Evolutionary conservation across 2,797 vertebrate genomes (phyloP).

Genomic region (Cottoperca gobio): DNA sequence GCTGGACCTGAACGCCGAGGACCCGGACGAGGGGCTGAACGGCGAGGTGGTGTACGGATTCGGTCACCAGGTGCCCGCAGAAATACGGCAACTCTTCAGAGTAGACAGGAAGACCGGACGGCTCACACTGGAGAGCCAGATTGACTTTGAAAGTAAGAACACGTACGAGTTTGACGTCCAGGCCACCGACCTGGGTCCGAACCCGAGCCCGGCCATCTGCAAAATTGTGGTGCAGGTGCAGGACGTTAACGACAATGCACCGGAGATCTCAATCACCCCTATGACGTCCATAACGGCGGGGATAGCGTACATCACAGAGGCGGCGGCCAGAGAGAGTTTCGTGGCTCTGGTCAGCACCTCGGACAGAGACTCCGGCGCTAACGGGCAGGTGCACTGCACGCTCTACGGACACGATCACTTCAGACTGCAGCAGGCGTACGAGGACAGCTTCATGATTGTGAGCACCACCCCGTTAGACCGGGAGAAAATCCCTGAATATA

Average conservation of each 20-base stretch:
- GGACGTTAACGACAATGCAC: slow-evolving; percentile 96
- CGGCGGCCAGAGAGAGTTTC: slow-evolving; percentile 90
- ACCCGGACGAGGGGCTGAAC: slow-evolving; percentile 93
- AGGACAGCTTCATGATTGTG: slow-evolving; percentile 95
- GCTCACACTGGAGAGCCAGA: slow-evolving; percentile 88
- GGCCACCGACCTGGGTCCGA: slow-evolving; percentile 90
- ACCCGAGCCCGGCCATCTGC: slow-evolving; percentile 89
- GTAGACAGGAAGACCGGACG: slow-evolving; percentile 90
- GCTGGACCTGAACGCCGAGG: slow-evolving; percentile 89
- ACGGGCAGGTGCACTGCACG: slow-evolving; percentile 93
- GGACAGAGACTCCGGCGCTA: slow-evolving; percentile 92
- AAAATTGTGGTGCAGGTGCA: slow-evolving; percentile 92
- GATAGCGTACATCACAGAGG: slow-evolving; percentile 93
- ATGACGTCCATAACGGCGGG: slow-evolving; percentile 87
- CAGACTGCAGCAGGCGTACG: slow-evolving; percentile 92
- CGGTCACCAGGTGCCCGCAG: slow-evolving; percentile 86
- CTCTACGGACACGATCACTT: slow-evolving; percentile 94
- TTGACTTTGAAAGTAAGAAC: slow-evolving; percentile 94
- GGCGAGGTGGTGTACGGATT: slow-evolving; percentile 93
- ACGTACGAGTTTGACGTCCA: slow-evolving; percentile 95
- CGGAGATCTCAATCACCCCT: slow-evolving; percentile 91
- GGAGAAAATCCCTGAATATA: slow-evolving; percentile 92
- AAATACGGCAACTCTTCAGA: slow-evolving; percentile 90
- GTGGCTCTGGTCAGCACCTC: slow-evolving; percentile 96
- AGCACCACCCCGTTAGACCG: slow-evolving; percentile 89